Conservation (phyloP, 2,113 vertebrate genomes). For the Podocnemis expansa region DNA sequence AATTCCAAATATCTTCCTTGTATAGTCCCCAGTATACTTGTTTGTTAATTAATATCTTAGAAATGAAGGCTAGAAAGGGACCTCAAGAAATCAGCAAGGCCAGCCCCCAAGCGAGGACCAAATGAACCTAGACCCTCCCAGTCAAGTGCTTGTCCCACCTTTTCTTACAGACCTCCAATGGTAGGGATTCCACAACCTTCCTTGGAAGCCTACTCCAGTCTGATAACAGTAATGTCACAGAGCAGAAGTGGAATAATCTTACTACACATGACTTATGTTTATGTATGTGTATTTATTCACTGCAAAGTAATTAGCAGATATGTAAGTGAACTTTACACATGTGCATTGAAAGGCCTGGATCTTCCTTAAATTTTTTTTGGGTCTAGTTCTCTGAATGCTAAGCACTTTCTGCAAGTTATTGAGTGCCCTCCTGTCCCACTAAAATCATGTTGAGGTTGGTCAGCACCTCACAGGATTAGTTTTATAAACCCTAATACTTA, state of each 20-base stretch:
- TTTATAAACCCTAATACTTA: constrained; percentile 5
- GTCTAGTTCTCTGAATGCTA: neutral
- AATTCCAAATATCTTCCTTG: neutral
- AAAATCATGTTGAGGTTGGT: neutral
- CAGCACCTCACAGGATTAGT: neutral
- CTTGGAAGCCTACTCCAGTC: neutral
- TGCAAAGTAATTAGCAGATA: neutral
- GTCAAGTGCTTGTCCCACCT: neutral
- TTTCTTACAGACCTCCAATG: neutral
- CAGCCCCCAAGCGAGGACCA: neutral
- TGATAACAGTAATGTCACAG: neutral
- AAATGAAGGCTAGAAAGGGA: neutral
- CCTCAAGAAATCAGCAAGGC: neutral
- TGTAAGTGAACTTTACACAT: fast-evolving
- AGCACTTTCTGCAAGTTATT: neutral
- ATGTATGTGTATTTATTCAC: neutral
- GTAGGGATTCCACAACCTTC: neutral
- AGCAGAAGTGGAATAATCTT: neutral
- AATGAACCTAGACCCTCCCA: neutral
- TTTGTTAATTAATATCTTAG: neutral
- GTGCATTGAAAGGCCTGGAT: neutral
- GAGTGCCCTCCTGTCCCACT: neutral
- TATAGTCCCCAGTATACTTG: neutral
- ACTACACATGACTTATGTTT: neutral
- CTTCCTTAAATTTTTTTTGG: neutral